phyloP scores from a whole-genome alignment of 1,140 invertebrate genomes.

The Papilio xuthus region DNA sequence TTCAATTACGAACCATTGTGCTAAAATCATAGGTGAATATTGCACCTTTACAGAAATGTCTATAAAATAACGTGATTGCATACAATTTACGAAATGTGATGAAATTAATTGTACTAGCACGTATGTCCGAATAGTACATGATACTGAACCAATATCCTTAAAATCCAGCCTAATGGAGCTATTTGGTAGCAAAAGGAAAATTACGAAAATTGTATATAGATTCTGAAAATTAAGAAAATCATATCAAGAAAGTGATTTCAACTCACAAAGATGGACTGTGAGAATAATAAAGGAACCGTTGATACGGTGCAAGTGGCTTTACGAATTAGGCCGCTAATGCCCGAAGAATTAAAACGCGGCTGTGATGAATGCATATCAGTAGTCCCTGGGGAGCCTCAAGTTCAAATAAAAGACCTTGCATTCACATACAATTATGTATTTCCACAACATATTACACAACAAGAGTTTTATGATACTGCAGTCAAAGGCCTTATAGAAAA shows the following conservation, averaged over 20 bases:
- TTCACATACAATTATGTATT: constrained; percentile 97
- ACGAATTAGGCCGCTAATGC: constrained; percentile 89
- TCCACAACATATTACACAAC: constrained; percentile 85
- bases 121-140: neutral
- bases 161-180: neutral
- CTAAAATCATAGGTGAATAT: neutral
- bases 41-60: neutral
- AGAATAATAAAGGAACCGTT: constrained; percentile 63
- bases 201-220: neutral
- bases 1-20: neutral
- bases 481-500: constrained; percentile 89
- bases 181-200: neutral
- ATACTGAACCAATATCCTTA: neutral
- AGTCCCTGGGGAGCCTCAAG: constrained; percentile 84
- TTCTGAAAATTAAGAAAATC: neutral
- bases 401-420: constrained; percentile 88
- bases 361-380: constrained; percentile 86
- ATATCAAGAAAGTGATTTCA: neutral
- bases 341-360: constrained; percentile 86
- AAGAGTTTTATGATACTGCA: constrained; percentile 89
- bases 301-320: constrained; percentile 88
- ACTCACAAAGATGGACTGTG: constrained; percentile 55
- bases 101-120: neutral
- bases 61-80: neutral
- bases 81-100: neutral